Base-by-base conservation (phyloP, 2,797 vertebrate species). In the Poeciliopsis presidionis region DNA sequence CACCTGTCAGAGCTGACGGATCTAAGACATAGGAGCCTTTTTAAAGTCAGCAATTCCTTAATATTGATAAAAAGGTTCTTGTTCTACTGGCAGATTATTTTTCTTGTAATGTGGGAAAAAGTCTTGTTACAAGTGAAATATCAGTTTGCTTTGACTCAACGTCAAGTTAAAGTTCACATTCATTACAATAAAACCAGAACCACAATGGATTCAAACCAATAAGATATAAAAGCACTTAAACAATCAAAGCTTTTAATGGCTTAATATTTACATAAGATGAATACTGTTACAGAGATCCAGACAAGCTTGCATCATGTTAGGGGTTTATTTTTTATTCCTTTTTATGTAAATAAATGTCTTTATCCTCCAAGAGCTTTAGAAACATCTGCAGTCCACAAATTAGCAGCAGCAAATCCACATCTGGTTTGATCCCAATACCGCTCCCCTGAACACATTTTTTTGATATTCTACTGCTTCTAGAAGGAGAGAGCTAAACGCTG, bases 361-460 rank as follows among this genome's bases (percentile, higher is more conserved):
- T 74, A 81, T 53, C 65, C 59, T 79, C 81, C 72, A 79, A 51
- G 51, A n/a, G 25, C 53, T 88, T 86, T 20, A 67, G 77, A 84
- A 87, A 88, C 87, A 87, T 90, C 83, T 90, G 81, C 78, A 84
- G 70, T 63, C 45, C 74, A 77, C 81, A 87, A 82, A 83, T 65
- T 46, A 81, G 82, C 72, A 36, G 78, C 87, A 85, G 85, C 75
- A 41, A 43, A 63, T 83, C 74, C 7, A 73, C 78, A 75, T 91
- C 86, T 69, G 53, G 75, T 84, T 69, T 80, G 78, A 90, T 86
- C 81, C 72, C 55, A 81, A 28, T 46, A 13, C 51, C 18, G 30
- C 77, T 79, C 72, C 70, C 51, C 72, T 0, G 28, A 86, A 78
- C 78, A 79, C 39, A 74, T 81, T 83, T 65, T 82, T 70, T 75